Evolutionary conservation across 2,113 vertebrate species (phyloP), one percentile per base, ranked within the genome.

Genomic region (Amazona vittata): DNA sequence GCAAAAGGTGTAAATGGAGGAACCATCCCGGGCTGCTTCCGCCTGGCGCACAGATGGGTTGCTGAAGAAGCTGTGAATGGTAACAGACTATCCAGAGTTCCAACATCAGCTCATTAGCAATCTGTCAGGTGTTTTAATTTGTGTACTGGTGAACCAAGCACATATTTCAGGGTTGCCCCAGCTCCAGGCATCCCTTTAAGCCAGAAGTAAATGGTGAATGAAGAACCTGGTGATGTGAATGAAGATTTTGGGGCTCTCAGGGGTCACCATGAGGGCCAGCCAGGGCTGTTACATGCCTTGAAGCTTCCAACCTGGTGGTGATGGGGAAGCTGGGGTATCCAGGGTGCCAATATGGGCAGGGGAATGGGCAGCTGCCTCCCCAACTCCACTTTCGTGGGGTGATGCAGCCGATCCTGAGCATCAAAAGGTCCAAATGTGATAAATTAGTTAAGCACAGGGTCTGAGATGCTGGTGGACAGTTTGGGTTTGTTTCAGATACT

Each of bases 71-170:
- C 98, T 99, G 98, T 98, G 98, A 99, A 98, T 65, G 98, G 98
- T 98, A 98, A 98, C 98, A 98, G 98, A 98, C 97, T 96, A 96
- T 79, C 97, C 97, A 96, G 94, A 96, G 96, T 98, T 98, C 97
- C 98, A 98, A 97, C 98, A 98, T 97, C 97, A 96, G 98, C 98
- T 98, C 98, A 98, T 99, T 99, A 98, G 98, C 98, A 98, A 98
- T 98, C 98, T 99, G 98, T 98, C 98, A 98, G 96, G 96, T 97
- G 97, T 97, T 98, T 98, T 98, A 98, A 98, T 98, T 97, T 97
- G 96, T 97, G 93, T 93, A 95, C 96, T 96, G 91, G 83, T 97
- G 97, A 96, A 97, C 94, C 98, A 98, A 96, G 92, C 91, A 97
- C 97, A 90, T 97, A 97, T 78, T 93, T 83, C 87, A 69, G 49